phyloP scores from a whole-genome alignment of 1,140 invertebrate species.

The Pseudomyrmex gracilis region DNA sequence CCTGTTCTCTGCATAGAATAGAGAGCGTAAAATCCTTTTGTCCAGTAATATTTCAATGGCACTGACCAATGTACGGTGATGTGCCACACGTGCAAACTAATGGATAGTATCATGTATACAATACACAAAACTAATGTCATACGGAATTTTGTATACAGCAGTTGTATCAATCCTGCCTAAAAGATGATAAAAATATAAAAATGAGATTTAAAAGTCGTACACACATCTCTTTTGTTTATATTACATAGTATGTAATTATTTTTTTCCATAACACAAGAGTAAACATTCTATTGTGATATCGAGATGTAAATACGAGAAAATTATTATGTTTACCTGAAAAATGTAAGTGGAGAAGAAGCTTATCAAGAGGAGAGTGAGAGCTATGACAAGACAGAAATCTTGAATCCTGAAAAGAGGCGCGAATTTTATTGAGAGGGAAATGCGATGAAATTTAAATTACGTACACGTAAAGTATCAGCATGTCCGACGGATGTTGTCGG shows the following conservation, averaged over 20 bases:
- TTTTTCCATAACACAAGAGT: neutral
- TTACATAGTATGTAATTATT: neutral
- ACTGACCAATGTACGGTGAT: constrained; percentile 86
- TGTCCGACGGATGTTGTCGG: constrained; percentile 77
- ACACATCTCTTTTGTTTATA: neutral
- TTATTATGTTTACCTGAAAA: constrained; percentile 88
- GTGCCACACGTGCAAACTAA: constrained; percentile 87
- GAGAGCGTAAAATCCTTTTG: constrained; percentile 86
- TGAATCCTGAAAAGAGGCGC: constrained; percentile 87
- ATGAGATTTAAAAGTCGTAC: neutral
- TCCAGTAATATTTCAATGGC: constrained; percentile 85
- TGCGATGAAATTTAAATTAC: constrained; percentile 60
- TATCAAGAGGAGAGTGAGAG: constrained; percentile 88
- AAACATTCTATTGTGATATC: neutral
- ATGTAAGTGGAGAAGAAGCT: constrained; percentile 91
- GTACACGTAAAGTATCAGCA: constrained; percentile 83
- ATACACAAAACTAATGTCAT: constrained; percentile 86
- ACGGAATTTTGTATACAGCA: constrained; percentile 88
- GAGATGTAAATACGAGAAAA: neutral
- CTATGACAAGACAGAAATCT: constrained; percentile 89
- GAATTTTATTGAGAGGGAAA: neutral
- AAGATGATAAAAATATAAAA: constrained; percentile 54
- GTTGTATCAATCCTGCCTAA: constrained; percentile 89
- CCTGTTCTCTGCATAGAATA: constrained; percentile 87
- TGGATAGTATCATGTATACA: constrained; percentile 86